Conservation (phyloP, 2,888 invertebrate species). For the Acleris literana region DNA sequence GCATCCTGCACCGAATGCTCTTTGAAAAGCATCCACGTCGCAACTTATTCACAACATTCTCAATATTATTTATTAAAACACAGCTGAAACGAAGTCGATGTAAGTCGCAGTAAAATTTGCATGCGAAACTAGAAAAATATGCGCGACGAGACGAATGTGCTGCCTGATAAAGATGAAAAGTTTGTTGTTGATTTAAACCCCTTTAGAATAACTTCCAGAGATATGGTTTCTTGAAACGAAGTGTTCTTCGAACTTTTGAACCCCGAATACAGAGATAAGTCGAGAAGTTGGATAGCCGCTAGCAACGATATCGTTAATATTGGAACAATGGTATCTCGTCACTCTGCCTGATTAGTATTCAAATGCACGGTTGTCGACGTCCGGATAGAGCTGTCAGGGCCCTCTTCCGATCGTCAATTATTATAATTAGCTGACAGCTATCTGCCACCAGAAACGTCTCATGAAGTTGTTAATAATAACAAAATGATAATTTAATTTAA, state of each 20-base stretch:
- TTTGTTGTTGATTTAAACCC: conserved; percentile 22
- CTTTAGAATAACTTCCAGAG: conserved; percentile 19
- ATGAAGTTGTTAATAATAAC: neutral
- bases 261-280: neutral
- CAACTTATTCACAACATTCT: conserved; percentile 15
- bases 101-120: conserved; percentile 16
- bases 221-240: conserved; percentile 22
- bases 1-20: conserved; percentile 10
- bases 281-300: neutral
- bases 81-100: conserved; percentile 4
- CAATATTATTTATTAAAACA: conserved; percentile 9
- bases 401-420: conserved; percentile 34
- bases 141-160: conserved; percentile 21
- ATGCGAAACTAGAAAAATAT: conserved; percentile 11
- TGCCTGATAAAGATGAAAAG: conserved; percentile 16
- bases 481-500: no score
- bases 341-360: conserved; percentile 15
- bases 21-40: conserved; percentile 6
- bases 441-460: conserved; percentile 6
- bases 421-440: conserved; percentile 29
- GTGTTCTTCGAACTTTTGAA: conserved; percentile 20
- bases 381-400: conserved; percentile 30
- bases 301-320: conserved; percentile 1
- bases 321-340: conserved; percentile 11
- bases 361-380: conserved; percentile 14